Evolutionary conservation across 2,888 invertebrate species (phyloP), one percentile per base, ranked within the genome.

Genomic region (Machimus rusticus): DNA sequence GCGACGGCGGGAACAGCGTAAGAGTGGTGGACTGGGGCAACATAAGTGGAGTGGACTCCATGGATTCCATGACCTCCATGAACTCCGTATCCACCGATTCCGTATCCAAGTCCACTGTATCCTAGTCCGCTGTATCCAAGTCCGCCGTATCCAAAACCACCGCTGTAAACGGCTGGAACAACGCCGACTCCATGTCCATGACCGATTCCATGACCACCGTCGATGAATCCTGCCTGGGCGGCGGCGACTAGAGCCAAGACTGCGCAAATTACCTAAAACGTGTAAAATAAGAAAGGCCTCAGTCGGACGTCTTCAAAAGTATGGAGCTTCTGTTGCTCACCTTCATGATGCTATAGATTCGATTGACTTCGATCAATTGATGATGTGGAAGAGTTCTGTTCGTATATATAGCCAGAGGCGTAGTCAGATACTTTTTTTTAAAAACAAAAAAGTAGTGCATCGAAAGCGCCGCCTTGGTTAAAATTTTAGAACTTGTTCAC

Each of bases 191-290:
- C 66, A 28, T 66, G 34, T 76, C 76, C 76, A 76, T 39, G 39
- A 2, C 39, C 39, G 12, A 39, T 39, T 39, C 66, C 66, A 12
- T 66, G 66, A 28, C 39, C 79, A 43, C 43, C 19, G 46, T 51
- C n/a, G 31, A 82, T 12, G 16, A 23, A 82, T 55, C 82, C 82
- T 34, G 82, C 82, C 31, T 82, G 82, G 14, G 82, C 57, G 55
- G 31, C 82, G 31, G 57, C 82, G 31, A 37, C 34, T n/a, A 34
- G 6, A 57, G 37, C 55, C 14, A 82, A 37, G 31, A 55, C 12
- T 46, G 43, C 23, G 78, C n/a, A 78, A 78, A 78, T 78, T 19
- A 43, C 78, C 78, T 78, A 43, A 37, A 23, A 78, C 12, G 14
- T 8, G 23, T 0, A 19, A 78, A 39, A 43, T 0, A 78, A 16